A percentile compares a stretch with the other conserved stretches of the same genome.
Evolutionary conservation across 1,140 invertebrate genomes (phyloP).

Genomic region (Meloidogyne exigua): DNA sequence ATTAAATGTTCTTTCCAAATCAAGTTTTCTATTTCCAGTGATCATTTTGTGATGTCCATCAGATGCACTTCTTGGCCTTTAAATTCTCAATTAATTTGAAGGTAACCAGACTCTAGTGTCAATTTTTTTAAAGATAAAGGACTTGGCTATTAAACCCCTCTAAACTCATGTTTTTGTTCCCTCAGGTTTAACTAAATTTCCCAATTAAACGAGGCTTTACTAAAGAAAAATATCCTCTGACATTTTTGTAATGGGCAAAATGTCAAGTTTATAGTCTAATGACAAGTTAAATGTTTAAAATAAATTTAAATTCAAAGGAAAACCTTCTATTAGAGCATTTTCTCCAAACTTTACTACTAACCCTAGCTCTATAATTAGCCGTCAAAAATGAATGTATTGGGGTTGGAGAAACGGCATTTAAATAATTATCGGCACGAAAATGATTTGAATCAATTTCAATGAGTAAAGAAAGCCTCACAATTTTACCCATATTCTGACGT

Average conservation of each 20-base stretch:
- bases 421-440: slow-evolving; percentile 53
- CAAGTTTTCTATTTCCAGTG: slow-evolving; percentile 39
- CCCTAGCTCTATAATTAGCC: slow-evolving; percentile 57
- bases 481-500: slow-evolving; percentile 42
- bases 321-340: slow-evolving; percentile 30
- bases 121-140: too few relatives aligned
- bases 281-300: neutral
- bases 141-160: too few relatives aligned
- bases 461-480: slow-evolving; percentile 48
- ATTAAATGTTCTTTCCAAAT: slow-evolving; percentile 56
- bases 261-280: neutral
- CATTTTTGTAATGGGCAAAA: too few relatives aligned
- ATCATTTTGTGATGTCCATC: slow-evolving; percentile 41
- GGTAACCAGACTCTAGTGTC: too few relatives aligned
- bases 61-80: slow-evolving; percentile 43
- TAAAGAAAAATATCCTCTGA: too few relatives aligned
- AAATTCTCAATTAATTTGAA: neutral
- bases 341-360: slow-evolving; percentile 56
- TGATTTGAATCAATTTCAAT: slow-evolving; percentile 53
- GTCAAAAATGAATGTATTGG: slow-evolving; percentile 58
- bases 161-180: too few relatives aligned
- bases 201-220: too few relatives aligned
- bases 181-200: too few relatives aligned
- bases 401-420: slow-evolving; percentile 59
- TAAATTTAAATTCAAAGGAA: neutral